Conservation (phyloP, 2,113 vertebrate genomes). For the Heterocephalus glaber region DNA sequence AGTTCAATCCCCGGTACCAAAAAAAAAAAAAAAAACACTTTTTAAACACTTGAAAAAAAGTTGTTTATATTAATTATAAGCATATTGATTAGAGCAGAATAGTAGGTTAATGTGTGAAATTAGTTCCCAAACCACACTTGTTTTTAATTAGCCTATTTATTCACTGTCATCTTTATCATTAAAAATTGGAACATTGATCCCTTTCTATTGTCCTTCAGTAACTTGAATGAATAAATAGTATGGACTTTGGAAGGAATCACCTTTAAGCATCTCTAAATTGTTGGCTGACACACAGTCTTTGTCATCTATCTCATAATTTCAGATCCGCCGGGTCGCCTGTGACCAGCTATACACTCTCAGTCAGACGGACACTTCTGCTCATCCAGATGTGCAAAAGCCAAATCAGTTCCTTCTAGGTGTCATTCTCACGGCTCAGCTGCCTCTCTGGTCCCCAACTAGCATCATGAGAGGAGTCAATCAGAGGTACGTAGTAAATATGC, state of each 20-base stretch:
- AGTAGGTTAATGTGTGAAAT: conserved; percentile 26
- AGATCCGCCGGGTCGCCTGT: conserved; percentile 98
- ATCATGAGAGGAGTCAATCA: conserved; percentile 99
- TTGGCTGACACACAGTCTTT: neutral
- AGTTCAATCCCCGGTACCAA: too few relatives aligned
- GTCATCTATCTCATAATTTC: conserved; percentile 37
- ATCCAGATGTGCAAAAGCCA: conserved; percentile 95
- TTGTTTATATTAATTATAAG: conserved; percentile 9
- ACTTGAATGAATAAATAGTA: neutral
- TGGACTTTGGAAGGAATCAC: neutral
- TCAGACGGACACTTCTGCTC: conserved; percentile 94
- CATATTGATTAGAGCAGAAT: neutral
- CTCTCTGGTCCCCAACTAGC: conserved; percentile 97
- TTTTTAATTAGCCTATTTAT: conserved; percentile 57
- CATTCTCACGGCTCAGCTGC: conserved; percentile 95
- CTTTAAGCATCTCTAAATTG: neutral
- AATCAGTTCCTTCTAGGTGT: conserved; percentile 96
- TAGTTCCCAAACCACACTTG: neutral
- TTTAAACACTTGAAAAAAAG: conserved; percentile 7
- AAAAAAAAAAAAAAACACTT: too few relatives aligned
- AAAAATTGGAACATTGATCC: neutral
- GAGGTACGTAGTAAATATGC: conserved; percentile 85
- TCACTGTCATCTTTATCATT: neutral
- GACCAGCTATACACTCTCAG: conserved; percentile 98
- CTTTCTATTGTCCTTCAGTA: neutral